Evolutionary conservation across 2,888 invertebrate species (phyloP), one percentile per base, ranked within the genome.

Genomic region (Neocrepidodera transversa): DNA sequence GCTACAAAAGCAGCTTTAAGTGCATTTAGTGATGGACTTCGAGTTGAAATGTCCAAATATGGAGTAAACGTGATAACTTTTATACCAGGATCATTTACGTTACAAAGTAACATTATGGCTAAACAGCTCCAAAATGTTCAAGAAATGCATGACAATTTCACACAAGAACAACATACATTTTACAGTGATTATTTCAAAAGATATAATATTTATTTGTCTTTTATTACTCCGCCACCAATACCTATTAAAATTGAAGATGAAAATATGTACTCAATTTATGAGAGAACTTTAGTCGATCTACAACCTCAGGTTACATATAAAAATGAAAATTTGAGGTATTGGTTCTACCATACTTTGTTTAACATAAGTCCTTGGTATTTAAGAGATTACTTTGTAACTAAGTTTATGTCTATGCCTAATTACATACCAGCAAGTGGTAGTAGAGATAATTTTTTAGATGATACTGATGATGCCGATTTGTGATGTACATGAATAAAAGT

Each of bases 1-100:
- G 92, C 92, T 1, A 90, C 91, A 10, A 95, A 95, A 79, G 87
- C 90, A 1, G 95, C 87, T 0, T 74, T 95, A 2, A 78, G 86
- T 42, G 88, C 87, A 1, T 93, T 91, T 87, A 86, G 86, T 10
- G 86, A 86, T 60, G 84, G 88, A 4, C 78, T 95, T 18, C 83
- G 93, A 47, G 80, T 90, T 13, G 95, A 95, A 79, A 79, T 90
- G 69, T 78, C 80, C 16, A 86, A 87, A 69, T 87, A 88, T 70
- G 89, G 87, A n/a, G 81, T 94, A 47, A 80, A 84, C 49, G 91
- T 91, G 32, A 80, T 91, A 0, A 84, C 85, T 61, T 89, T 94
- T 71, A 83, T 92, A 62, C 94, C 94, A 50, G 93, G 91, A 38
- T 91, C 91, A 1, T 92, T 92, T 70, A 80, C 88, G 0, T 75